Evolutionary conservation across 2,797 vertebrate species (phyloP), one percentile per base, ranked within the genome.

Genomic region (Luscinia luscinia): DNA sequence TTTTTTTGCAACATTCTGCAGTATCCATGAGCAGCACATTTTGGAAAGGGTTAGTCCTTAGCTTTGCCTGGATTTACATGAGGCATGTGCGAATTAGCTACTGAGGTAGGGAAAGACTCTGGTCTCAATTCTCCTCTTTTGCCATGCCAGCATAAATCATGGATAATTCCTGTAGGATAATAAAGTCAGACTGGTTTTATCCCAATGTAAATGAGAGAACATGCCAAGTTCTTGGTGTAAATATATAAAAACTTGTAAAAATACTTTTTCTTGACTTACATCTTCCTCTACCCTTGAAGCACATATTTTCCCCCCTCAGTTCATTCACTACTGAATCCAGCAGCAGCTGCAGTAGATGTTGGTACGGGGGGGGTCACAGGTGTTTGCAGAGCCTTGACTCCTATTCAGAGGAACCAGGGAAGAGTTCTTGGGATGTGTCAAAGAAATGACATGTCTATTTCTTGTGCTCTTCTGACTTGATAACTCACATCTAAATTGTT

Each of bases 221-320:
- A 9, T 21, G 41, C 51, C 51, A 94, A 78, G 51, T 45, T 74
- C 52, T 90, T 59, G 26, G 24, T 59, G 30, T 84, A 86, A 90
- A 55, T 61, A 70, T 22, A 45, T 3, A 81, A 72, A 91, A 91
- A 43, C n/a, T 43, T 89, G 17, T 58, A 61, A 78, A 83, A 87
- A 30, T 15, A 61, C 4, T 3, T 68, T 63, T 76, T 51, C 26
- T 48, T 57, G 10, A 58, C 1, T 20, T 40, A 17, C 30, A 18
- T 81, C 14, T 70, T 85, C 26, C 14, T 69, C 40, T 73, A 1
- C 11, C 22, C n/a, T 52, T 57, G 43, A 79, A 69, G 23, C 64
- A 89, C 4, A 34, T 0, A 1, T 26, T 38, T 6, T 1, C 3
- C 1, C 0, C 7, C 9, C 26, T 34, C 63, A 34, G 22, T 72